Evolutionary conservation across 1,140 invertebrate species (phyloP).

Genomic region (Cyphomyrmex costatus): DNA sequence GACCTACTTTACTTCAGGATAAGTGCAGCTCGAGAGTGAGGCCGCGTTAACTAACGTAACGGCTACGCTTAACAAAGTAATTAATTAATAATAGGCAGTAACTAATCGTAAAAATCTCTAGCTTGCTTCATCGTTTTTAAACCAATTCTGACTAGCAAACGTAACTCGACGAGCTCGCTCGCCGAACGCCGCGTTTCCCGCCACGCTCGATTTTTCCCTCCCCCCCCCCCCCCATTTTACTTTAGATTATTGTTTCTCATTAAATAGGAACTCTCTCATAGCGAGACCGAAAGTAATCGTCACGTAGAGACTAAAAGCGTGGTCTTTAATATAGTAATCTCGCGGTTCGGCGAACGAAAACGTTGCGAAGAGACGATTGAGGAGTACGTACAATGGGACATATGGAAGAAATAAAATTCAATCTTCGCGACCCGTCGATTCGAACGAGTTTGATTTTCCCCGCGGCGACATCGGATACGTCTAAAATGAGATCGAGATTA

Average conservation of each 20-base stretch:
- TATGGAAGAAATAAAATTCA: slow-evolving; percentile 45
- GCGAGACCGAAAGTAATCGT: slow-evolving; percentile 35
- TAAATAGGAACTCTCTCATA: slow-evolving; percentile 65
- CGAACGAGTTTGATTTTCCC: slow-evolving; percentile 28
- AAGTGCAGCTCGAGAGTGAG: slow-evolving; percentile 39
- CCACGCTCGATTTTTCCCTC: slow-evolving; percentile 18
- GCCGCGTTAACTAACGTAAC: slow-evolving; percentile 61
- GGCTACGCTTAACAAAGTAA: slow-evolving; percentile 66
- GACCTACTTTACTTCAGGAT: slow-evolving; percentile 53
- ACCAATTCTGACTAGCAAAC: slow-evolving; percentile 87
- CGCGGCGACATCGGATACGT: neutral
- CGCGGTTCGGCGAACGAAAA: slow-evolving; percentile 65
- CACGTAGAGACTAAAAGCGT: neutral
- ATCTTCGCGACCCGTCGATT: slow-evolving; percentile 6
- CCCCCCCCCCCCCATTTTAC: neutral
- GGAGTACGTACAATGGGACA: slow-evolving; percentile 61
- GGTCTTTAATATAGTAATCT: slow-evolving; percentile 15
- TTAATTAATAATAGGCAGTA: slow-evolving; percentile 75
- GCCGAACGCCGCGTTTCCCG: slow-evolving; percentile 71
- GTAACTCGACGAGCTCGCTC: slow-evolving; percentile 81
- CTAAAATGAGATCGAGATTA: slow-evolving; percentile 60
- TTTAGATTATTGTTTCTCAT: slow-evolving; percentile 19
- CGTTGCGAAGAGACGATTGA: slow-evolving; percentile 65
- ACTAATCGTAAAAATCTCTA: slow-evolving; percentile 76
- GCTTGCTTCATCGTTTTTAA: slow-evolving; percentile 78